A percentile compares a stretch with the other conserved stretches of the same genome.
These are phyloP conservation scores for Cyphomyrus discorhynchus DNA, from an alignment of 2,113 vertebrate genomes.

Conservation along the genomic window DNA sequence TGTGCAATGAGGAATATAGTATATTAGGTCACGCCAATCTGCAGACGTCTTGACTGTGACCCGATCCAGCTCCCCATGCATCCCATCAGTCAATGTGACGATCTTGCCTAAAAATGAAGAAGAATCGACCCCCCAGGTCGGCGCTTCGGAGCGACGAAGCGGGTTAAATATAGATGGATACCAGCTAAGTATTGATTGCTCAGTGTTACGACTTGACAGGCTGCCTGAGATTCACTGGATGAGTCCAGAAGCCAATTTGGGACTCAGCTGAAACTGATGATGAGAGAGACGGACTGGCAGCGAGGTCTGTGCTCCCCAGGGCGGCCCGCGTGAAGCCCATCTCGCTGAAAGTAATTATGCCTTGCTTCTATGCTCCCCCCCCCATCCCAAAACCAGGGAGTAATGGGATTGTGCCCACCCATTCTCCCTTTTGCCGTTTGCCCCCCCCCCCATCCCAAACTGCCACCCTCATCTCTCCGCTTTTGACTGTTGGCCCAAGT, in stretches of 20 bases:
- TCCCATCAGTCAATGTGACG: constrained; percentile 11
- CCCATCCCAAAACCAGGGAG: constrained; percentile 1
- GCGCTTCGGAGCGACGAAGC: neutral
- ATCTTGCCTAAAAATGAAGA: constrained; percentile 18
- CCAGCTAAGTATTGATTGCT: constrained; percentile 18
- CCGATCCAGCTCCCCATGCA: neutral
- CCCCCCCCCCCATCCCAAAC: neutral
- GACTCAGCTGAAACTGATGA: constrained; percentile 11
- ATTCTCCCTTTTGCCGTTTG: neutral
- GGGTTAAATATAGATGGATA: constrained; percentile 15
- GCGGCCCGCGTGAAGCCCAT: neutral
- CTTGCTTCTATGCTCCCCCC: neutral
- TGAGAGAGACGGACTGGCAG: constrained; percentile 9
- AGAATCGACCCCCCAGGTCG: neutral
- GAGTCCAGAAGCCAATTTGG: constrained; percentile 2
- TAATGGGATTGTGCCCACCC: constrained; percentile 10
- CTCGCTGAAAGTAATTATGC: constrained; percentile 15
- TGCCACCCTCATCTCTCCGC: neutral
- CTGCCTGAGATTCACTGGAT: constrained; percentile 8
- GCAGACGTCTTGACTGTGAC: neutral
- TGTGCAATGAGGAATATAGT: neutral
- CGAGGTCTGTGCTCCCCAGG: neutral
- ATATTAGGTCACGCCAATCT: neutral
- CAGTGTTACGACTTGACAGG: constrained; percentile 4
- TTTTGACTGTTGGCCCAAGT: constrained; percentile 1